Conservation (phyloP, 2,797 vertebrate genomes). For the Gobio occitaniae region DNA sequence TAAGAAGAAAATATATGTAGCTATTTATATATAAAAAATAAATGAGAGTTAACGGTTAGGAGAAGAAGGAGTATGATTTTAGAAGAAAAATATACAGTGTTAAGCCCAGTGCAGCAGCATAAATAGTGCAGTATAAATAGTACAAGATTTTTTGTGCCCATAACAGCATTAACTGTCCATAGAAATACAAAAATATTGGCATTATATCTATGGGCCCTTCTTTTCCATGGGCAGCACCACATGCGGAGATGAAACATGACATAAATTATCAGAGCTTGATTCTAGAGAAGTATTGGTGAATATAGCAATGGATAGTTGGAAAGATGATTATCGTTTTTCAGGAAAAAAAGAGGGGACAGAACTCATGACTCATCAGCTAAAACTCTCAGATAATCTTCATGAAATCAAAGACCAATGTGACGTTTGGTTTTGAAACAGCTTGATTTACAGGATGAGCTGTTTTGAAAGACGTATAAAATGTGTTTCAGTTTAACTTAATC, state of each 20-base stretch:
- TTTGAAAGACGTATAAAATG: slow-evolving; percentile 41
- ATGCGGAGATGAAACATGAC: slow-evolving; percentile 34
- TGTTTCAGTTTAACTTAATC: slow-evolving; percentile 46
- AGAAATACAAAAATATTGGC: slow-evolving; percentile 2
- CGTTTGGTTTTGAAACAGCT: slow-evolving; percentile 43
- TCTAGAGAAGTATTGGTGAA: slow-evolving; percentile 46
- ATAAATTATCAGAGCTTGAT: slow-evolving; percentile 58
- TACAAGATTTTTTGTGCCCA: neutral
- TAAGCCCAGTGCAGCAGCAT: neutral
- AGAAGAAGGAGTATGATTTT: neutral
- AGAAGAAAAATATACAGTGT: neutral
- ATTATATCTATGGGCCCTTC: neutral
- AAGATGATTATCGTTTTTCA: slow-evolving; percentile 68
- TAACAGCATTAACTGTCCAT: slow-evolving; percentile 10
- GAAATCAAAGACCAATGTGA: slow-evolving; percentile 64
- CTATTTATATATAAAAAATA: neutral
- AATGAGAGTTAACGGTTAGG: neutral
- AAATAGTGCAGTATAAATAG: neutral
- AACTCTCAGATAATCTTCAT: slow-evolving; percentile 67
- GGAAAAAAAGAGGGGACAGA: slow-evolving; percentile 68
- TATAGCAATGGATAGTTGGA: slow-evolving; percentile 53
- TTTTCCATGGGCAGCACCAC: slow-evolving; percentile 6
- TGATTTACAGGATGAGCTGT: slow-evolving; percentile 47
- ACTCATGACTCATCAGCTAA: slow-evolving; percentile 58
- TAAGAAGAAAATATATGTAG: neutral